Evolutionary conservation across 2,797 vertebrate genomes (phyloP).

Genomic region (Tympanoctomys barrerae): DNA sequence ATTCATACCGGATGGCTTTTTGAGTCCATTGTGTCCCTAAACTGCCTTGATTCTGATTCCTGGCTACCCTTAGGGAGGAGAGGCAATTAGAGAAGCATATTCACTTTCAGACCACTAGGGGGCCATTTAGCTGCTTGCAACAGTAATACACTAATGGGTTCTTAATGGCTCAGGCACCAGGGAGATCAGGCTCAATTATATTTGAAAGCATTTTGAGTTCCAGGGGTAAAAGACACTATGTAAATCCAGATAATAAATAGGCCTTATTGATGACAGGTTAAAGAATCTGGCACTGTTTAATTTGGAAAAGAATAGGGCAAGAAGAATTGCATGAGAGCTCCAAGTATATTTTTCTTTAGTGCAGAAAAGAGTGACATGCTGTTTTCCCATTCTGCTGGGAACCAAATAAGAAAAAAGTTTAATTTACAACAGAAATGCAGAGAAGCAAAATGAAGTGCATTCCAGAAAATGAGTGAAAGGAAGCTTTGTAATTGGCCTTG

Average conservation of each 20-base stretch:
- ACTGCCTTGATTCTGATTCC: slow-evolving; percentile 36
- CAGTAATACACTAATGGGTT: slow-evolving; percentile 79
- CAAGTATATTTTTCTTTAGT: slow-evolving; percentile 60
- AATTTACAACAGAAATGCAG: slow-evolving; percentile 50
- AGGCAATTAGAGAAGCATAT: slow-evolving; percentile 72
- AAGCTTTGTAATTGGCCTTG: background rate
- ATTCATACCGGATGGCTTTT: slow-evolving; percentile 60
- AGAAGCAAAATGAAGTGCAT: slow-evolving; percentile 39
- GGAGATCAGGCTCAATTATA: slow-evolving; percentile 81
- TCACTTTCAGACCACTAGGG: slow-evolving; percentile 83
- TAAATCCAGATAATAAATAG: slow-evolving; percentile 83
- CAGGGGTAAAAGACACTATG: slow-evolving; percentile 81
- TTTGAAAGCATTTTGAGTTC: slow-evolving; percentile 82
- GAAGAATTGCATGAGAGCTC: slow-evolving; percentile 62
- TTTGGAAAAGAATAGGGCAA: slow-evolving; percentile 68
- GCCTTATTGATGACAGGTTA: slow-evolving; percentile 79
- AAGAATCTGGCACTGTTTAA: slow-evolving; percentile 77
- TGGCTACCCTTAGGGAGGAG: slow-evolving; percentile 10
- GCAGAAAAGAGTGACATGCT: slow-evolving; percentile 52
- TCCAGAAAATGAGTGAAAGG: slow-evolving; percentile 32
- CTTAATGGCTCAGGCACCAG: slow-evolving; percentile 81
- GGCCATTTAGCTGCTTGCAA: slow-evolving; percentile 76
- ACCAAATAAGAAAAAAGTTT: slow-evolving; percentile 64
- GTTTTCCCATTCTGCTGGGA: slow-evolving; percentile 63
- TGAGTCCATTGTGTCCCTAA: slow-evolving; percentile 19